Evolutionary conservation across 1,140 invertebrate genomes (phyloP).

Genomic region (Lordiphosa collinella): DNA sequence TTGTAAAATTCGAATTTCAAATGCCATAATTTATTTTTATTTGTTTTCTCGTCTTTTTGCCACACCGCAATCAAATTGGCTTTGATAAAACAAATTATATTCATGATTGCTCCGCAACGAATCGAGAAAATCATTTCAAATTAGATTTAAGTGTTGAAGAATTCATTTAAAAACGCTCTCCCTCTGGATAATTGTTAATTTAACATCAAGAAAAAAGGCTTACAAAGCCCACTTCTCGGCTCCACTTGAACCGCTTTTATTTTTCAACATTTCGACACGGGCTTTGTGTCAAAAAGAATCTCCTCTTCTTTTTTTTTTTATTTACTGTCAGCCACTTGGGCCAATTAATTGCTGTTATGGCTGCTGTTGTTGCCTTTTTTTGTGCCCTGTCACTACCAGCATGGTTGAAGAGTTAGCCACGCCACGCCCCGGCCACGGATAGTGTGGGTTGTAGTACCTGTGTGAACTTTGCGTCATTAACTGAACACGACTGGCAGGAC

Average conservation of each 20-base stretch:
- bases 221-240: background rate
- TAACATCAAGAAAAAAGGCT: background rate
- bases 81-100: conserved; percentile 56
- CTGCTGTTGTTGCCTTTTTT: conserved; percentile 27
- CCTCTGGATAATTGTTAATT: background rate
- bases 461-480: conserved; percentile 63
- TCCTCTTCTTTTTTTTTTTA: conserved; percentile 22
- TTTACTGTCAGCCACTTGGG: conserved; percentile 61
- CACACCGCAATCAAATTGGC: conserved; percentile 47
- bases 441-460: conserved; percentile 26
- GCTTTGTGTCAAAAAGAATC: conserved; percentile 38
- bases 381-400: conserved; percentile 51
- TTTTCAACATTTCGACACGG: conserved; percentile 14
- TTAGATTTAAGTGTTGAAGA: too few species aligned
- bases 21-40: conserved; percentile 49
- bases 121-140: too few species aligned
- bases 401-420: conserved; percentile 41
- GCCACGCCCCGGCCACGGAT: conserved; percentile 3
- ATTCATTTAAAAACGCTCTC: background rate
- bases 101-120: background rate
- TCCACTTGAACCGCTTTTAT: too few species aligned
- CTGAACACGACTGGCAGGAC: conserved; percentile 14
- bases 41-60: conserved; percentile 20
- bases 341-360: conserved; percentile 52
- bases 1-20: conserved; percentile 64